Evolutionary conservation across 2,113 vertebrate species (phyloP), one percentile per base, ranked within the genome.

Genomic region (Pipa parva): DNA sequence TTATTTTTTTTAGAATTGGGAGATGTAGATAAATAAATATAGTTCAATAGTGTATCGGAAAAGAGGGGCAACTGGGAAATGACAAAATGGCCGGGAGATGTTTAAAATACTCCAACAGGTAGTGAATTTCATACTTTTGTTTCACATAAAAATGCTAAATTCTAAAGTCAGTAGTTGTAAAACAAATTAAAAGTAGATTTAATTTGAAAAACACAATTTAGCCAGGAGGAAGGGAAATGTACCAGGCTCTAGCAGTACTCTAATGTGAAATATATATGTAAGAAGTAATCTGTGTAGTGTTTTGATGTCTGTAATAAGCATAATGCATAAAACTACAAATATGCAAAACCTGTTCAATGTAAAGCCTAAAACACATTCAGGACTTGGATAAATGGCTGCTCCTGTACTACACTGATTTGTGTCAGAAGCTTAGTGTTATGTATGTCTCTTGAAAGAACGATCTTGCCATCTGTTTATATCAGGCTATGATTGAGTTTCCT

Each of bases 61-160:
- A n/a, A n/a, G n/a, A n/a, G n/a, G n/a, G n/a, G n/a, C n/a, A n/a
- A n/a, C n/a, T n/a, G n/a, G n/a, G n/a, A n/a, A n/a, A n/a, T n/a
- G n/a, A n/a, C n/a, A n/a, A n/a, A n/a, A n/a, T n/a, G n/a, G n/a
- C n/a, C n/a, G n/a, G n/a, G n/a, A n/a, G n/a, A n/a, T n/a, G n/a
- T n/a, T n/a, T n/a, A n/a, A n/a, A n/a, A n/a, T n/a, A n/a, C n/a
- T n/a, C n/a, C n/a, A n/a, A n/a, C n/a, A n/a, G n/a, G n/a, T n/a
- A n/a, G n/a, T n/a, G n/a, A n/a, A n/a, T n/a, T n/a, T n/a, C n/a
- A n/a, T n/a, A n/a, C n/a, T n/a, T n/a, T n/a, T n/a, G n/a, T n/a
- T n/a, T n/a, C n/a, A n/a, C n/a, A n/a, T n/a, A n/a, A n/a, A 70
- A 67, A 27, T 61, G 74, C 75, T 65, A 73, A n/a, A 67, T 72